These are phyloP conservation scores for Mycalesis mineus DNA, from an alignment of 2,888 invertebrate species.

Conservation along the genomic window DNA sequence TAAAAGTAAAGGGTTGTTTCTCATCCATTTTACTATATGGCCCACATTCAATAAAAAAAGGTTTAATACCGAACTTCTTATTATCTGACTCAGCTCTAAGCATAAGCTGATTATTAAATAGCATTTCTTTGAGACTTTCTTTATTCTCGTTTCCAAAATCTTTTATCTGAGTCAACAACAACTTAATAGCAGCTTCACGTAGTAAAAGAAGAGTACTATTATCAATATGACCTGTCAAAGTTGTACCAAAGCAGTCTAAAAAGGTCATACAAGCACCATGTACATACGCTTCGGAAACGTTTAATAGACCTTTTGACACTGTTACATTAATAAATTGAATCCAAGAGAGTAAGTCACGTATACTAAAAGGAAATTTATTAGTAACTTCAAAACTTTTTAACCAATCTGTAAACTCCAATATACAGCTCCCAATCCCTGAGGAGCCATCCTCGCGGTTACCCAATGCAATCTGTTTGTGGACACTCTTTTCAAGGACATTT, in stretches of 20 bases:
- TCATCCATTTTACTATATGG: slow-evolving; percentile 40
- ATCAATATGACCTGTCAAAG: slow-evolving; percentile 85
- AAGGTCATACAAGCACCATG: slow-evolving; percentile 96
- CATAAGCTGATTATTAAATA: slow-evolving; percentile 49
- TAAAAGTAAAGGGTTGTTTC: slow-evolving; percentile 80
- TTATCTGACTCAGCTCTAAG: slow-evolving; percentile 54
- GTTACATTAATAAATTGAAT: slow-evolving; percentile 90
- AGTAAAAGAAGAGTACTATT: slow-evolving; percentile 64
- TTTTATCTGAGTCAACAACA: slow-evolving; percentile 76
- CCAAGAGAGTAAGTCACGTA: slow-evolving; percentile 96
- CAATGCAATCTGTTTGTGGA: slow-evolving; percentile 76
- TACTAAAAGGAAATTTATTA: slow-evolving; percentile 88
- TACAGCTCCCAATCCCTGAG: slow-evolving; percentile 81
- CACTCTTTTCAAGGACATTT: slow-evolving; percentile 88
- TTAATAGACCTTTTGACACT: slow-evolving; percentile 58
- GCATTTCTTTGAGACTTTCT: slow-evolving; percentile 46
- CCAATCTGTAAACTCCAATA: slow-evolving; percentile 90
- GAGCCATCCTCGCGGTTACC: slow-evolving; percentile 73
- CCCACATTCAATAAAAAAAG: slow-evolving; percentile 85
- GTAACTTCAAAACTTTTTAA: slow-evolving; percentile 85
- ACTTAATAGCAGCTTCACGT: slow-evolving; percentile 73
- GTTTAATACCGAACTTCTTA: slow-evolving; percentile 83
- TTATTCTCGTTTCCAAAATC: slow-evolving; percentile 56
- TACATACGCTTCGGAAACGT: slow-evolving; percentile 83
- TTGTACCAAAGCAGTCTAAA: slow-evolving; percentile 93